Conservation (phyloP, 2,888 invertebrate species). For the Meiosimyza platycephala region DNA sequence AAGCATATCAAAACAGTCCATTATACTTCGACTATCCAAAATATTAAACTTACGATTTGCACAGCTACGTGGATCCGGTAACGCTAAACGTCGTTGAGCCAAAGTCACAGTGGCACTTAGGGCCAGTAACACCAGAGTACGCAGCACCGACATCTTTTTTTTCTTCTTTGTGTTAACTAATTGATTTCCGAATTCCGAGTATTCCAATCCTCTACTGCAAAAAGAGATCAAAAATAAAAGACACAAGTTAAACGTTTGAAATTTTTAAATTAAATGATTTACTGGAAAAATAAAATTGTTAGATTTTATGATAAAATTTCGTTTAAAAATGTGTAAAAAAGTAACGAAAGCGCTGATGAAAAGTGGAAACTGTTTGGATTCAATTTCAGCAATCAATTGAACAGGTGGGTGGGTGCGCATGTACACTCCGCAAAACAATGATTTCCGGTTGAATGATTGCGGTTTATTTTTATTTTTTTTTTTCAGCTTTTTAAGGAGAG, state of each 20-base stretch:
- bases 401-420: constrained; percentile 5
- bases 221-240: constrained; percentile 23
- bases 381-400: not conserved
- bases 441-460: too few relatives aligned
- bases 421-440: not conserved
- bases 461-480: too few relatives aligned
- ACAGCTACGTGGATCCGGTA: constrained; percentile 91
- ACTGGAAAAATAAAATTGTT: constrained; percentile 15
- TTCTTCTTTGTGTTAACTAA: not conserved
- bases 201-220: constrained; percentile 4
- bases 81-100: constrained; percentile 85
- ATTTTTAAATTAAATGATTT: constrained; percentile 38
- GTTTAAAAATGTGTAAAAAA: not conserved
- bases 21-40: not conserved
- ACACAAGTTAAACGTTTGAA: constrained; percentile 43
- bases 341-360: constrained; percentile 13
- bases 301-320: constrained; percentile 11
- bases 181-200: not conserved
- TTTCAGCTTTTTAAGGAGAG: too few relatives aligned
- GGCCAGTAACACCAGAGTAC: constrained; percentile 72
- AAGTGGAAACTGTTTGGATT: constrained; percentile 2
- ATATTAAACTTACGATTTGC: constrained; percentile 80
- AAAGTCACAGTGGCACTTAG: constrained; percentile 75
- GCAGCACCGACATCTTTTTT: constrained; percentile 56
- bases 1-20: not conserved